Percentiles rank a stretch among this genome's conserved stretches.
phyloP scores from a whole-genome alignment of 1,140 invertebrate species.

The Aricia agestis region DNA sequence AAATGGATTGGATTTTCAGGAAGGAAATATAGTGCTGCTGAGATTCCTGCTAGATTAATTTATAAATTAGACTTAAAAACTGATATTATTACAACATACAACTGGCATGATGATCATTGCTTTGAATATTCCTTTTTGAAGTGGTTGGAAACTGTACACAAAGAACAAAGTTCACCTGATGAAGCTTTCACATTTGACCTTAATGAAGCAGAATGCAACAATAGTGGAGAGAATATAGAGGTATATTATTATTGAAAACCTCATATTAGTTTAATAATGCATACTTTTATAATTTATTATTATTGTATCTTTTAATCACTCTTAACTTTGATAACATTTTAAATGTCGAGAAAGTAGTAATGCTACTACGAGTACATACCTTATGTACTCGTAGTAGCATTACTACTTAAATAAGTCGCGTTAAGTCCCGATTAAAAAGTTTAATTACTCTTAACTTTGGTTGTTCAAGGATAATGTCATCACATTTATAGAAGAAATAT shows the following conservation, averaged over 20 bases:
- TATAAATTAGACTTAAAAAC: conserved; percentile 79
- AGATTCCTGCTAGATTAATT: conserved; percentile 86
- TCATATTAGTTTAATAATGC: not conserved
- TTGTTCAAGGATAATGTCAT: conserved; percentile 53
- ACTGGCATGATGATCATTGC: conserved; percentile 40
- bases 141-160: conserved; percentile 49
- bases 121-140: conserved; percentile 32
- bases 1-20: conserved; percentile 40
- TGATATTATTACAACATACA: conserved; percentile 61
- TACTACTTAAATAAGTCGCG: too few species aligned
- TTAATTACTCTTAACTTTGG: conserved; percentile 33
- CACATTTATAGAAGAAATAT: conserved; percentile 48
- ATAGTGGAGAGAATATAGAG: conserved; percentile 36
- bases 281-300: not conserved
- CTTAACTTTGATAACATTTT: conserved; percentile 43
- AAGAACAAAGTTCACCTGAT: conserved; percentile 53
- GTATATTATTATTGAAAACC: not conserved
- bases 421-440: too few species aligned
- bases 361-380: too few species aligned
- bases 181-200: conserved; percentile 42
- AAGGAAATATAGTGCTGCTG: conserved; percentile 74
- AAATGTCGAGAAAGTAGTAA: too few species aligned
- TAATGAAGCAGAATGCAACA: conserved; percentile 29
- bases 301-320: not conserved
- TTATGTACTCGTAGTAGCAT: too few species aligned